Percentiles rank a stretch among this genome's conserved stretches.
phyloP scores from a whole-genome alignment of 2,113 vertebrate species.

The Pica pica region DNA sequence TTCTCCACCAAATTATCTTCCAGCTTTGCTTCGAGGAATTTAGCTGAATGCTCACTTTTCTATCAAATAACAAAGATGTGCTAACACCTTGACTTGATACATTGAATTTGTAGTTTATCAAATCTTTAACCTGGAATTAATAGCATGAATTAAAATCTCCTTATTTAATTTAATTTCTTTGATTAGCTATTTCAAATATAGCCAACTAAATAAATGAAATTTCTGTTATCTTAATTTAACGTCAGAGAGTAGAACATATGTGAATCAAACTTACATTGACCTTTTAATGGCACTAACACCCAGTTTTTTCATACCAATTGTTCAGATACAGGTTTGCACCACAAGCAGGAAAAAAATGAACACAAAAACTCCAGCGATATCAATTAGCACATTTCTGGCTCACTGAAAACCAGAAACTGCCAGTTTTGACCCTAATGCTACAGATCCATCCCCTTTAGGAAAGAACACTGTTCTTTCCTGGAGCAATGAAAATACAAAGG shows the following conservation, averaged over 20 bases:
- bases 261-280: neutral
- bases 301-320: neutral
- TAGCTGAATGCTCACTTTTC: neutral
- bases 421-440: neutral
- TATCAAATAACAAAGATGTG: neutral
- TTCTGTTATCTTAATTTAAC: neutral
- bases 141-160: neutral
- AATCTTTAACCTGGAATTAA: neutral
- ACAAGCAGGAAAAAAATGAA: neutral
- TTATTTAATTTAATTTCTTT: neutral
- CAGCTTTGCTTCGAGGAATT: neutral
- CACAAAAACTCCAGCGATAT: neutral
- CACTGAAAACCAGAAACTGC: neutral
- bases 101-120: neutral
- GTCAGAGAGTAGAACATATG: neutral
- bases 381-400: neutral
- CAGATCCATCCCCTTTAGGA: neutral
- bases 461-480: neutral
- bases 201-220: neutral
- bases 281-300: neutral
- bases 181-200: neutral
- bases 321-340: neutral
- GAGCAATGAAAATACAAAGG: neutral
- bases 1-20: neutral
- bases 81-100: neutral